phyloP scores from a whole-genome alignment of 2,888 invertebrate species.

The Acanthosepion pharaonis region DNA sequence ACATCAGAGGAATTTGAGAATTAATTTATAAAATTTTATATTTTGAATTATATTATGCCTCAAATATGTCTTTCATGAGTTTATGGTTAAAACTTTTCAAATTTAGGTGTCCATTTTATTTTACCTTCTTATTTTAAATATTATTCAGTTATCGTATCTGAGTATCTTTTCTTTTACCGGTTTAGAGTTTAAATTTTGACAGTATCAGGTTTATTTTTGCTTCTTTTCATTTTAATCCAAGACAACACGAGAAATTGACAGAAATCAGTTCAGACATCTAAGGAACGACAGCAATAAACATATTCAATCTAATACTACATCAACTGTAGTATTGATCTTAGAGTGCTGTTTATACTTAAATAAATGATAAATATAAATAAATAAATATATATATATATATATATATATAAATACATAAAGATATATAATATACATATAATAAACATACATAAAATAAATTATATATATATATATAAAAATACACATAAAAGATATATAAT shows the following conservation, averaged over 20 bases:
- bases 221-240: not conserved
- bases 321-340: not conserved
- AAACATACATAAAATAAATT: no score
- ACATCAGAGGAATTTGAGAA: not conserved
- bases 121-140: not conserved
- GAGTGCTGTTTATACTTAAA: not conserved
- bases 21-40: not conserved
- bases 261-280: not conserved
- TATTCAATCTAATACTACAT: not conserved
- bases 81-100: not conserved
- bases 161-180: not conserved
- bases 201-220: not conserved
- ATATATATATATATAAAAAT: no score
- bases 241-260: not conserved
- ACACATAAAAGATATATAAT: no score
- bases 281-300: not conserved
- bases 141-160: not conserved
- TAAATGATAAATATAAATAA: not conserved
- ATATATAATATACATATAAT: no score
- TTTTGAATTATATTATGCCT: not conserved
- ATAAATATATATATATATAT: not conserved
- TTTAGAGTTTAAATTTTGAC: not conserved
- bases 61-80: not conserved
- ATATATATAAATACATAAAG: not conserved
- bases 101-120: not conserved